Conservation (phyloP, 2,113 vertebrate species). For the Panthera tigris region DNA sequence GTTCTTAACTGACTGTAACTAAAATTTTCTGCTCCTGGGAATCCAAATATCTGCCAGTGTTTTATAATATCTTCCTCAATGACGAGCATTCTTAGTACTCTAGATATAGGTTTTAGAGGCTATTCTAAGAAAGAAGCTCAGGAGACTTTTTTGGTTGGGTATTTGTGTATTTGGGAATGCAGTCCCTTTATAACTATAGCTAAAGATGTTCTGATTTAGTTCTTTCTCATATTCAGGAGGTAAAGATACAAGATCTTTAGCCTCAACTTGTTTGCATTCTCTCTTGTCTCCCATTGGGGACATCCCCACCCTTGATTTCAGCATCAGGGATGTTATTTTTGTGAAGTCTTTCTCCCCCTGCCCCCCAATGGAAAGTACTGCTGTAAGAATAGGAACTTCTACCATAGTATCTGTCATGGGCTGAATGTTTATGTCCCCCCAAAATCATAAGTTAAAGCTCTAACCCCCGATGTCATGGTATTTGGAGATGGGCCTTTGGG, state of each 20-base stretch:
- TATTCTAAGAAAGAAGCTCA: slow-evolving; percentile 70
- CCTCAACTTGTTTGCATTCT: slow-evolving; percentile 77
- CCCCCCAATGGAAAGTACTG: slow-evolving; percentile 62
- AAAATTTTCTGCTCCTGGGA: slow-evolving; percentile 66
- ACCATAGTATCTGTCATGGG: slow-evolving; percentile 31
- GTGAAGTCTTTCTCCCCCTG: slow-evolving; percentile 62
- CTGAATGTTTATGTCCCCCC: not conserved
- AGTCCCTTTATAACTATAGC: not conserved
- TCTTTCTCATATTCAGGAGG: slow-evolving; percentile 81
- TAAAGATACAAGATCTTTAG: slow-evolving; percentile 82
- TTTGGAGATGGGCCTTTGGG: not conserved
- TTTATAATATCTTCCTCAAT: slow-evolving; percentile 82
- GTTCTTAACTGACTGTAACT: slow-evolving; percentile 70
- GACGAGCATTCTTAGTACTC: slow-evolving; percentile 80
- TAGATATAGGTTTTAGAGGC: slow-evolving; percentile 79
- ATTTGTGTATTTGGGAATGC: not conserved
- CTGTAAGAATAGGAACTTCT: slow-evolving; percentile 51
- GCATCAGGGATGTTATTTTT: slow-evolving; percentile 68
- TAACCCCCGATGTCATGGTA: not conserved
- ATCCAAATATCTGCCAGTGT: slow-evolving; percentile 76
- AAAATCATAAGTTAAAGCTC: not conserved
- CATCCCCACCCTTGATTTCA: not conserved
- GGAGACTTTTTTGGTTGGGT: not conserved
- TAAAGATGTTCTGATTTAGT: slow-evolving; percentile 71
- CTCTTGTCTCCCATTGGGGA: not conserved